Evolutionary conservation across 2,888 invertebrate species (phyloP).

Genomic region (Poecilus cupreus): DNA sequence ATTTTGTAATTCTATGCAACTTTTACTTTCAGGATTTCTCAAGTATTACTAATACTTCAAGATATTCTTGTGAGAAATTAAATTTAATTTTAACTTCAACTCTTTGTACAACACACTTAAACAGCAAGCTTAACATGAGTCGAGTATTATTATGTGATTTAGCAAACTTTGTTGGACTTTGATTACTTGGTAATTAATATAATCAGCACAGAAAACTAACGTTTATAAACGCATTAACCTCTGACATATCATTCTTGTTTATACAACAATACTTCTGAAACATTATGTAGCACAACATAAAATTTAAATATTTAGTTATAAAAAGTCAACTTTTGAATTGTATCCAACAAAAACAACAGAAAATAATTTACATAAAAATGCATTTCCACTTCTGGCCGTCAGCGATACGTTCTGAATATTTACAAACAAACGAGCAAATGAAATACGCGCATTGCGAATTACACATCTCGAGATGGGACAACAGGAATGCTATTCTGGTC

Average conservation of each 20-base stretch:
- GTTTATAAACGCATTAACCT: not conserved
- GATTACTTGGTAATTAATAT: not conserved
- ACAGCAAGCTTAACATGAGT: not conserved
- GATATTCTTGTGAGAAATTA: too few relatives aligned
- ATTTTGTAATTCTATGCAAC: too few relatives aligned
- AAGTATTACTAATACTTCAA: too few relatives aligned
- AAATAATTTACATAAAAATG: conserved; percentile 51
- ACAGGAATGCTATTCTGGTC: conserved; percentile 39
- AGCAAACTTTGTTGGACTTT: not conserved
- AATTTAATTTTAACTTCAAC: not conserved
- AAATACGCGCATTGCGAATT: conserved; percentile 27
- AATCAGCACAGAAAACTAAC: not conserved
- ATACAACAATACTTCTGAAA: too few relatives aligned
- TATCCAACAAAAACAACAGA: not conserved
- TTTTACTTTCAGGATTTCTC: too few relatives aligned
- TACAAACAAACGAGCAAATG: conserved; percentile 43
- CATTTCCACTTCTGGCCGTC: conserved; percentile 34
- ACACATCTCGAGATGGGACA: not conserved
- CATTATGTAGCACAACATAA: too few relatives aligned
- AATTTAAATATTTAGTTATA: not conserved
- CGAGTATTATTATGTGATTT: not conserved
- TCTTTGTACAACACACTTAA: too few relatives aligned
- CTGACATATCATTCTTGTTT: not conserved
- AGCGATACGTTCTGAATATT: conserved; percentile 38
- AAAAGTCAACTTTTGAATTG: not conserved